These are phyloP conservation scores for Drosophila ambigua DNA, from an alignment of 1,140 invertebrate species.

Conservation along the genomic window DNA sequence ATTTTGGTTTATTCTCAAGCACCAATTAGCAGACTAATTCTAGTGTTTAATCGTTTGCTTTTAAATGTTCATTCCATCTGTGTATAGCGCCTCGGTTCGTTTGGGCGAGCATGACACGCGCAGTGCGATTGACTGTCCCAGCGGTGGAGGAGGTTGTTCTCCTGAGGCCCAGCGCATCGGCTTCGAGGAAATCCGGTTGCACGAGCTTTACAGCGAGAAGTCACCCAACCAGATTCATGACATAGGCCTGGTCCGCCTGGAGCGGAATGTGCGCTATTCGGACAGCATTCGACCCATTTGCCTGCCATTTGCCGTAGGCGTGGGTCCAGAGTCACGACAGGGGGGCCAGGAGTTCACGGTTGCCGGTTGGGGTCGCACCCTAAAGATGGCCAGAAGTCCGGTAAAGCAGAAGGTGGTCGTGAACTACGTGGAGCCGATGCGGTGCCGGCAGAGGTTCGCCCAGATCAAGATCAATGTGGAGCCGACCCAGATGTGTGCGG, in stretches of 20 bases:
- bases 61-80: slow-evolving; percentile 24
- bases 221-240: slow-evolving; percentile 81
- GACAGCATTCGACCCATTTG: slow-evolving; percentile 86
- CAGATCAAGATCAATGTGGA: slow-evolving; percentile 58
- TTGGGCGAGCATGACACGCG: slow-evolving; percentile 85
- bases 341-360: slow-evolving; percentile 84
- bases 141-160: slow-evolving; percentile 63
- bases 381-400: slow-evolving; percentile 73
- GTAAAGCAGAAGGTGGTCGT: slow-evolving; percentile 66
- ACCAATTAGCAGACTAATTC: slow-evolving; percentile 70
- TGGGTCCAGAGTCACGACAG: slow-evolving; percentile 31
- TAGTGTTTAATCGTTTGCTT: slow-evolving; percentile 49
- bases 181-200: slow-evolving; percentile 80
- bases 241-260: slow-evolving; percentile 84
- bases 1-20: slow-evolving; percentile 38
- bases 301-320: slow-evolving; percentile 74
- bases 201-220: slow-evolving; percentile 83
- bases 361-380: slow-evolving; percentile 88
- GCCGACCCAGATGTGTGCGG: slow-evolving; percentile 86
- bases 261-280: slow-evolving; percentile 81
- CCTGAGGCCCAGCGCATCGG: slow-evolving; percentile 47
- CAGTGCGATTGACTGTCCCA: slow-evolving; percentile 83
- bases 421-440: slow-evolving; percentile 48
- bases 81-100: slow-evolving; percentile 78
- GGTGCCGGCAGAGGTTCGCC: slow-evolving; percentile 53